A percentile compares a stretch with the other conserved stretches of the same genome.
Conservation (phyloP, 2,797 vertebrate genomes). For the Anguilla anguilla region DNA sequence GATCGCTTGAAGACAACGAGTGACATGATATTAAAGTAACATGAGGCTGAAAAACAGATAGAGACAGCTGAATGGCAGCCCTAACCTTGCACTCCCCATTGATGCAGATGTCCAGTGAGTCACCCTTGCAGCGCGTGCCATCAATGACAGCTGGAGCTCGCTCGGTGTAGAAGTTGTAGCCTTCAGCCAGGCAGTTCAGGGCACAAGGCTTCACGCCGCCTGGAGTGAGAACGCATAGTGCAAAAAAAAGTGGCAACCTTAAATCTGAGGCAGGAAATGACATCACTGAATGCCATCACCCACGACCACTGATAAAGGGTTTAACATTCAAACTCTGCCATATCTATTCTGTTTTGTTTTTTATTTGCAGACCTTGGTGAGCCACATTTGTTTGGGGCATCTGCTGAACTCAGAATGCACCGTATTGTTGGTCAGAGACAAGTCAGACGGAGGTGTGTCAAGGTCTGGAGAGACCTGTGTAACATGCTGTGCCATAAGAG, state of each 20-base stretch:
- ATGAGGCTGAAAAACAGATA: not conserved
- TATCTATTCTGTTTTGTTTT: not conserved
- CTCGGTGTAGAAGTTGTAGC: slow-evolving; percentile 99
- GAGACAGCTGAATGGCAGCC: not conserved
- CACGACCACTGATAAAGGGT: not conserved
- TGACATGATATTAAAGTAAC: not conserved
- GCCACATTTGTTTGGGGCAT: not conserved
- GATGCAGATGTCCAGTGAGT: slow-evolving; percentile 98
- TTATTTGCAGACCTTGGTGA: not conserved
- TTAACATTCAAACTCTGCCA: not conserved
- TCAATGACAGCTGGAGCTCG: slow-evolving; percentile 94
- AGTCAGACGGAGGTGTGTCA: not conserved
- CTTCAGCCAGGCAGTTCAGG: slow-evolving; percentile 96
- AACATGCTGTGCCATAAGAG: not conserved
- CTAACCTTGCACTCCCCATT: slow-evolving; percentile 98
- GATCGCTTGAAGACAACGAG: not conserved
- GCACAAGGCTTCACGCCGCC: slow-evolving; percentile 98
- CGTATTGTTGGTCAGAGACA: not conserved
- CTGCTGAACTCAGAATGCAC: not conserved
- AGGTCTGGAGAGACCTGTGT: not conserved
- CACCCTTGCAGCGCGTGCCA: slow-evolving; percentile 92
- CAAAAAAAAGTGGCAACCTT: not conserved
- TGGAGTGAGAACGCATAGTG: slow-evolving; percentile 62
- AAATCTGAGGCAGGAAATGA: not conserved
- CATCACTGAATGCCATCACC: not conserved